These are phyloP conservation scores for Microplitis mediator DNA, from an alignment of 1,140 invertebrate species.

Conservation along the genomic window DNA sequence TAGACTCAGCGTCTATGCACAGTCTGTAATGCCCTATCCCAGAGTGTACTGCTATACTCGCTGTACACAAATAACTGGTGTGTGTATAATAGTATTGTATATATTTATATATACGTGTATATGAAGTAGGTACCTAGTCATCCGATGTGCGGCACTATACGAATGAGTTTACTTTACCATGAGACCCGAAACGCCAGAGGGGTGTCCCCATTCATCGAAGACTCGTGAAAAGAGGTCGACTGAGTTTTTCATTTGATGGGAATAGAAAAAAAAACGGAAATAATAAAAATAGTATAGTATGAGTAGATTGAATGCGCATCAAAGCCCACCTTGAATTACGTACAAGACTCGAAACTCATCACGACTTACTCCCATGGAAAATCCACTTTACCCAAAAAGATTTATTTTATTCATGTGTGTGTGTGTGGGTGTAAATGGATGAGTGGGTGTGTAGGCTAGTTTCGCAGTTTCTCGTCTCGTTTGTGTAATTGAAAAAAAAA, in stretches of 20 bases:
- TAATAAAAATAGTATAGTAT: neutral
- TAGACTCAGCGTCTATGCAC: neutral
- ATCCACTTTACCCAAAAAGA: neutral
- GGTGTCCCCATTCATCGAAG: slow-evolving; percentile 9
- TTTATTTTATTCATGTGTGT: too few relatives aligned
- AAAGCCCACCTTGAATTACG: neutral
- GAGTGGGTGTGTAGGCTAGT: neutral
- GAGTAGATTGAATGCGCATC: neutral
- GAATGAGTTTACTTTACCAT: neutral
- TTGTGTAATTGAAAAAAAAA: neutral
- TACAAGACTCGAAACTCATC: neutral
- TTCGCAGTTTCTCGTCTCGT: neutral
- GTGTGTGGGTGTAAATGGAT: too few relatives aligned
- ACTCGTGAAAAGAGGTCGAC: slow-evolving; percentile 13
- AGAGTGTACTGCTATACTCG: too few relatives aligned
- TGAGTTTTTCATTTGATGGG: neutral
- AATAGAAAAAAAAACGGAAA: neutral
- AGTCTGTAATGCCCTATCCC: too few relatives aligned
- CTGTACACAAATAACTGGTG: too few relatives aligned
- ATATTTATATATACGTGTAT: too few relatives aligned
- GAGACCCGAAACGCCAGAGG: slow-evolving; percentile 6
- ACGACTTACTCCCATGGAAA: slow-evolving; percentile 3
- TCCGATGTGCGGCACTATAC: too few relatives aligned
- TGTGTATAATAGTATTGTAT: too few relatives aligned
- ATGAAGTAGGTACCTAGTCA: too few relatives aligned